Evolutionary conservation across 1,140 invertebrate genomes (phyloP).

Genomic region (Homarus americanus): DNA sequence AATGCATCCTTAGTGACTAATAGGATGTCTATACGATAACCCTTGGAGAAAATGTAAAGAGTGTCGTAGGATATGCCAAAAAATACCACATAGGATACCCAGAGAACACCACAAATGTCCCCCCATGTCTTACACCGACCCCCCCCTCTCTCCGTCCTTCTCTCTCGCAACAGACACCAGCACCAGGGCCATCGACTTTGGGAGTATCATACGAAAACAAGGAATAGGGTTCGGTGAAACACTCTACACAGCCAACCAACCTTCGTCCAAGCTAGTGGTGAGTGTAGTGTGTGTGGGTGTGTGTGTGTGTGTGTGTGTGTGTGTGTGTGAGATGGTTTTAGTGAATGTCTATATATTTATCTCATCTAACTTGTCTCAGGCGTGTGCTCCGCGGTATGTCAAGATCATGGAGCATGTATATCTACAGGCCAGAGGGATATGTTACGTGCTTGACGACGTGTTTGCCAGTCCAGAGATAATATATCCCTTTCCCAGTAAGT

Average conservation of each 20-base stretch:
- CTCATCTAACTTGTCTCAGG: neutral
- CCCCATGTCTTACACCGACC: too few species aligned
- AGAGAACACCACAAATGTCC: too few species aligned
- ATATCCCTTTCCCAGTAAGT: neutral
- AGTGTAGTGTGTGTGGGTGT: too few species aligned
- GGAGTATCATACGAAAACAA: neutral
- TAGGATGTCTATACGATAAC: too few species aligned
- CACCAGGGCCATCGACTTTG: neutral
- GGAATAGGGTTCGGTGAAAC: neutral
- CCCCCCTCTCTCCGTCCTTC: neutral
- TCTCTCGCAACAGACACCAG: neutral
- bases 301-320: too few species aligned
- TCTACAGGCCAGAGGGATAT: neutral
- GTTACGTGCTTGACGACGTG: neutral
- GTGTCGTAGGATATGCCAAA: too few species aligned
- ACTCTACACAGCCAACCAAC: neutral
- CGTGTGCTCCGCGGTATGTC: neutral
- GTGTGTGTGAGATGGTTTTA: too few species aligned
- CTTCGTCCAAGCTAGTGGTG: neutral
- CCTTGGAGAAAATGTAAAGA: too few species aligned
- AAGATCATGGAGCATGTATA: neutral
- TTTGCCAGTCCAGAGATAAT: too few species aligned
- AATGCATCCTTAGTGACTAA: too few species aligned
- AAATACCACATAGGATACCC: too few species aligned
- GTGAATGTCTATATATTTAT: too few species aligned